These are phyloP conservation scores for Jaculus jaculus DNA, from an alignment of 2,113 vertebrate genomes.

Conservation along the genomic window DNA sequence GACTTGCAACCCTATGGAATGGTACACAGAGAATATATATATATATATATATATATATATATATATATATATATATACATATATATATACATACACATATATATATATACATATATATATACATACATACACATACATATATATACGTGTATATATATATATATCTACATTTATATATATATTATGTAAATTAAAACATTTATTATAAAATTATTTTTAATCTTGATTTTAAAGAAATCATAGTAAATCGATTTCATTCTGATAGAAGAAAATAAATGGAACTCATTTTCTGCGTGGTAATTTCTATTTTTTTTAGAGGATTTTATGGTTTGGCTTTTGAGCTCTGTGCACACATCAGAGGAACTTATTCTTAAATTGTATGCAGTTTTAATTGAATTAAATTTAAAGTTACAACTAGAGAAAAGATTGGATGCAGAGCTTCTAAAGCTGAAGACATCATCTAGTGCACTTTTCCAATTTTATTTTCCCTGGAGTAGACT, in stretches of 20 bases:
- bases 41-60: no score
- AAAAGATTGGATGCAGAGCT: neutral
- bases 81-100: no score
- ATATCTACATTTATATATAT: no score
- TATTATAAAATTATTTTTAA: slow-evolving; percentile 36
- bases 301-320: slow-evolving; percentile 15
- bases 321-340: neutral
- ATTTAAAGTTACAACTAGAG: neutral
- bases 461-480: neutral
- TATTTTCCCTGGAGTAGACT: neutral
- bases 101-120: no score
- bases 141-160: no score
- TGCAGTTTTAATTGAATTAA: neutral
- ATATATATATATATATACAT: no score
- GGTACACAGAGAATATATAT: neutral
- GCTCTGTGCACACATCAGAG: neutral
- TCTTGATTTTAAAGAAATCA: neutral
- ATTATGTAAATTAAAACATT: neutral
- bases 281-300: neutral
- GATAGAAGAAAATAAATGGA: neutral
- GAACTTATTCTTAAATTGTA: neutral
- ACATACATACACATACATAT: no score
- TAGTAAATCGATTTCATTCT: slow-evolving; percentile 49
- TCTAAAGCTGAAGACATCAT: neutral
- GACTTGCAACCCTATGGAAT: neutral